These are phyloP conservation scores for Genyomyrus donnyi DNA, from an alignment of 2,113 vertebrate species.

Conservation along the genomic window DNA sequence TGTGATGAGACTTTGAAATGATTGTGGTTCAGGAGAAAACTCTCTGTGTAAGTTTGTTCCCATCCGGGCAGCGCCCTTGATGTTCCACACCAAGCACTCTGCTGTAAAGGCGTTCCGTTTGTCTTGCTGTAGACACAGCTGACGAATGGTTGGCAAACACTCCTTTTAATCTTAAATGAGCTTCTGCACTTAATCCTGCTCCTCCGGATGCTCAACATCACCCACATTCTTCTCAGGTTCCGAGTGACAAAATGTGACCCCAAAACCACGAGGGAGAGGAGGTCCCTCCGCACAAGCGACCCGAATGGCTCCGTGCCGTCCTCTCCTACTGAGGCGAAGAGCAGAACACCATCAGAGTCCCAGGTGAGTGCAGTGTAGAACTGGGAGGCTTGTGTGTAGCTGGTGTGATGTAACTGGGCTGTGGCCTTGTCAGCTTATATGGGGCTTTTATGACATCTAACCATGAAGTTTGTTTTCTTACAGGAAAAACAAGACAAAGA, in stretches of 20 bases:
- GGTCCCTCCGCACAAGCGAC: slow-evolving; percentile 59
- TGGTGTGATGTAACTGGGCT: not conserved
- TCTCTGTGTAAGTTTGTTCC: not conserved
- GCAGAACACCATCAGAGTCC: slow-evolving; percentile 52
- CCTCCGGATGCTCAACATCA: not conserved
- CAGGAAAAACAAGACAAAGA: not conserved
- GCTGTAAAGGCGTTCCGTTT: not conserved
- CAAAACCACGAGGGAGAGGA: slow-evolving; percentile 65
- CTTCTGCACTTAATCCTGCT: not conserved
- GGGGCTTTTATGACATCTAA: not conserved
- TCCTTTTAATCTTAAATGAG: not conserved
- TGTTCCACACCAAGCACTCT: not conserved
- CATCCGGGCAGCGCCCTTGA: not conserved
- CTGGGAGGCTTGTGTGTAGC: not conserved
- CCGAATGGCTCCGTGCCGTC: slow-evolving; percentile 63
- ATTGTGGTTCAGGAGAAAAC: not conserved
- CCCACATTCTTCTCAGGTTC: slow-evolving; percentile 61
- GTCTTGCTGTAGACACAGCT: not conserved
- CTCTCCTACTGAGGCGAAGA: slow-evolving; percentile 47
- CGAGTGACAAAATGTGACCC: slow-evolving; percentile 86
- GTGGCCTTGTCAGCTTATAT: not conserved
- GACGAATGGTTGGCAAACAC: not conserved
- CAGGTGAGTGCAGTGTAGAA: slow-evolving; percentile 40
- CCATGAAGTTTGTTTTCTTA: not conserved
- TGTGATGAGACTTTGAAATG: not conserved